These are phyloP conservation scores for Hermaeophaga mercurialis DNA, from an alignment of 2,888 invertebrate species.

Conservation along the genomic window DNA sequence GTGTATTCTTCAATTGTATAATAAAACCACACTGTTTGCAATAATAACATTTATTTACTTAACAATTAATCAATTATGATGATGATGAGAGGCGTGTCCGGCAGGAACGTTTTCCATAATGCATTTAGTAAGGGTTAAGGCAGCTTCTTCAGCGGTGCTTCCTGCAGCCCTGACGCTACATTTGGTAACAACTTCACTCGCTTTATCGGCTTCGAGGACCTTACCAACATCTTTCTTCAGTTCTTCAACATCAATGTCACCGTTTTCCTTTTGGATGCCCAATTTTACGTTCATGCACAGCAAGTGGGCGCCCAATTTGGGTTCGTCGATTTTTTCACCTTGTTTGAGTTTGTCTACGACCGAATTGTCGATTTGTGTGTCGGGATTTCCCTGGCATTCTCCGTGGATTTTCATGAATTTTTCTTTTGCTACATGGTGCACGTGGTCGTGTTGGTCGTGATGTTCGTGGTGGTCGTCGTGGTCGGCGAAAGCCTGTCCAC, in stretches of 20 bases:
- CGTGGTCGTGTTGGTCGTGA: too few species aligned
- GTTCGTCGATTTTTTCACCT: conserved; percentile 18
- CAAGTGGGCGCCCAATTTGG: background rate
- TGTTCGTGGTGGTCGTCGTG: too few species aligned
- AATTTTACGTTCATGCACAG: conserved; percentile 18
- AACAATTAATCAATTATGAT: too few species aligned
- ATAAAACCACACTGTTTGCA: too few species aligned
- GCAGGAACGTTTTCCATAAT: background rate
- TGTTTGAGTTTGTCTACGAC: conserved; percentile 25
- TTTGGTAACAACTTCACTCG: background rate
- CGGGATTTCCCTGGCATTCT: conserved; percentile 28
- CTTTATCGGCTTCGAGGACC: background rate
- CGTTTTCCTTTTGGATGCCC: conserved; percentile 6
- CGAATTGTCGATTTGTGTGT: conserved; percentile 16
- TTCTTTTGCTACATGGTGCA: too few species aligned
- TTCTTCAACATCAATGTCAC: background rate
- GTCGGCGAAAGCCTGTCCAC: conserved; percentile 1
- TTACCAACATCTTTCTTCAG: background rate
- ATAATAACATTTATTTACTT: too few species aligned
- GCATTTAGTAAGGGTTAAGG: background rate
- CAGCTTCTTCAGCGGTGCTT: conserved; percentile 6
- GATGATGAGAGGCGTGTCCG: background rate
- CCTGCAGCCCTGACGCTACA: background rate
- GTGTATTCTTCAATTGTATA: too few species aligned
- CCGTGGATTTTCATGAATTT: conserved; percentile 24